Evolutionary conservation across 2,888 invertebrate species (phyloP).

Genomic region (Eristalis tenax): DNA sequence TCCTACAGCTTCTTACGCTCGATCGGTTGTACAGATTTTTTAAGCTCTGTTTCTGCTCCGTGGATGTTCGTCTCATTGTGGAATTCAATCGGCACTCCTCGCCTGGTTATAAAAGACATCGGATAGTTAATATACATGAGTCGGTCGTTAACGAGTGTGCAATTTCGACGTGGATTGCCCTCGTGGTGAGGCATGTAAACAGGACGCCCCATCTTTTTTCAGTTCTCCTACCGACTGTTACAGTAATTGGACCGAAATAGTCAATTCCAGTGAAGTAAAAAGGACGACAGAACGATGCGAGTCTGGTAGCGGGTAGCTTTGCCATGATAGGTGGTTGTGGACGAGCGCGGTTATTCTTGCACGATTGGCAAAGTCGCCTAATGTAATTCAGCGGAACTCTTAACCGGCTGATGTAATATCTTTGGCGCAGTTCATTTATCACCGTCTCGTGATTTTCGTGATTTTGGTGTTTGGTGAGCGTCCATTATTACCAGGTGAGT

Average conservation of each 20-base stretch:
- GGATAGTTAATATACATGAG: neutral
- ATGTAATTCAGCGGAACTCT: neutral
- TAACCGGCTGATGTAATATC: neutral
- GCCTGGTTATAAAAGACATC: neutral
- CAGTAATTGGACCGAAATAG: neutral
- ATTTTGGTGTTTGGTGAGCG: neutral
- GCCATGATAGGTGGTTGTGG: neutral
- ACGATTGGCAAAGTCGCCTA: neutral
- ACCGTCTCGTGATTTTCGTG: conserved; percentile 22
- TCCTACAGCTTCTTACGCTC: neutral
- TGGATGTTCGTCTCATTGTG: conserved; percentile 57
- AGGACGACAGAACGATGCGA: neutral
- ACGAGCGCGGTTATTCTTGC: neutral
- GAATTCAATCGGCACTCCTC: neutral
- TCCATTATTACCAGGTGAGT: conserved; percentile 1
- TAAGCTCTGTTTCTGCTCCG: conserved; percentile 15
- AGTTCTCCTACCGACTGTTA: neutral
- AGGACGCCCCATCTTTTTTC: neutral
- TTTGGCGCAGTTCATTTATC: conserved; percentile 1
- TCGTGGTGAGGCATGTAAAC: neutral
- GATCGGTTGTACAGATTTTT: neutral
- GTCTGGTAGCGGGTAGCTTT: neutral
- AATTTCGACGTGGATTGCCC: neutral
- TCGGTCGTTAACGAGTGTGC: no score
- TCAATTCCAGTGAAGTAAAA: neutral